Evolutionary conservation across 2,888 invertebrate species (phyloP).

Genomic region (Stenchaetothrips biformis): DNA sequence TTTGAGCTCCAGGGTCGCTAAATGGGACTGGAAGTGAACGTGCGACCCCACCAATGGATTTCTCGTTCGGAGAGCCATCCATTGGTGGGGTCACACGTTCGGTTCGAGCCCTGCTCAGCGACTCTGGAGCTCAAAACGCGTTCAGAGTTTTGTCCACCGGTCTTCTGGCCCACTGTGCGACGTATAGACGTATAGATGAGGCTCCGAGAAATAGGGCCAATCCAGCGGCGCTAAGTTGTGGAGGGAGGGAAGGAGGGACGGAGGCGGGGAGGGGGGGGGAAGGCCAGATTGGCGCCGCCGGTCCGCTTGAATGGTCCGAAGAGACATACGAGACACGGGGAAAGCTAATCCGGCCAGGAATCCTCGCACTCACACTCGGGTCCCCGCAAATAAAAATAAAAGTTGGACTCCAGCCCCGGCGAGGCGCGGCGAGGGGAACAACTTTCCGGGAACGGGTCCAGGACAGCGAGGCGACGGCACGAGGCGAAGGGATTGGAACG

Average conservation of each 20-base stretch:
- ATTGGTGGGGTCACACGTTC: too few species aligned
- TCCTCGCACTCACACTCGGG: not conserved
- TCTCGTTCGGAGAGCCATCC: too few species aligned
- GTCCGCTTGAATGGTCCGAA: not conserved
- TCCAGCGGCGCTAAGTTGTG: not conserved
- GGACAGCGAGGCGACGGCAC: not conserved
- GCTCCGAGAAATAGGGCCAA: too few species aligned
- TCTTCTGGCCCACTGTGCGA: too few species aligned
- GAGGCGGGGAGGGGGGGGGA: not conserved
- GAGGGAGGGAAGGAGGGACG: not conserved
- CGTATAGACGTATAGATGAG: too few species aligned
- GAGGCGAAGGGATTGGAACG: too few species aligned
- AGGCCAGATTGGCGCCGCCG: not conserved
- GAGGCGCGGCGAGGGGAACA: not conserved
- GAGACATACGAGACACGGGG: not conserved
- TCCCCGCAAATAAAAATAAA: not conserved
- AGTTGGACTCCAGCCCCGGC: not conserved
- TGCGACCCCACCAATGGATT: too few species aligned
- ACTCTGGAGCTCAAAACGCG: too few species aligned
- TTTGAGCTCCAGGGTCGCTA: too few species aligned
- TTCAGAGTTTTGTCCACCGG: too few species aligned
- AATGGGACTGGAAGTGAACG: too few species aligned
- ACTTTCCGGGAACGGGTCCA: constrained; percentile 19
- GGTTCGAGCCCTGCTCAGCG: too few species aligned
- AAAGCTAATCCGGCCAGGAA: not conserved